Evolutionary conservation across 2,113 vertebrate genomes (phyloP), one percentile per base, ranked within the genome.

Genomic region (Nycticebus coucang): DNA sequence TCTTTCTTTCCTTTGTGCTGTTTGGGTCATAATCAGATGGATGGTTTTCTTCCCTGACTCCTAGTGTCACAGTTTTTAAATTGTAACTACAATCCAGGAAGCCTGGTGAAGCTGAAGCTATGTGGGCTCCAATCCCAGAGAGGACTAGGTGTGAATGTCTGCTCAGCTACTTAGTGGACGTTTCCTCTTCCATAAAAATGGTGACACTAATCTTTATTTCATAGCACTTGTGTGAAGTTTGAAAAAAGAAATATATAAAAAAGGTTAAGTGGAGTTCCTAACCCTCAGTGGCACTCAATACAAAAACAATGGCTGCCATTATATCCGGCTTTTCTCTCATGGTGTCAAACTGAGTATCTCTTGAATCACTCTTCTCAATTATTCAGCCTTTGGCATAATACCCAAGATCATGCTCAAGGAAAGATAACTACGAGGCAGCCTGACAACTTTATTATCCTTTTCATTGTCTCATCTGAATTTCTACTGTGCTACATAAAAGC

Each of bases 1-100:
- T 93, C 69, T 96, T 72, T 85, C 66, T 78, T 82, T 14, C 35
- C 60, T 97, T 94, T 85, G 68, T 97, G 64, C 50, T 84, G 69
- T 80, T 83, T 93, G 94, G 59, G 91, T 87, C 79, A 89, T n/a
- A 89, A 37, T 86, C 50, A 91, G 57, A 69, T 62, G 50, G 45
- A 84, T 4, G 2, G n/a, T 80, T 96, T 96, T 19, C 74, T 91
- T 89, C 64, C 19, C 10, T 33, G 33, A 82, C 33, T 96, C 37
- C 88, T 14, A 53, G 4, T 12, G 37, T 68, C 50, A 41, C 62
- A 18, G 9, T n/a, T 96, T 93, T 90, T 41, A 88, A 93, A 53
- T 78, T 92, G 68, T 57, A 84, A 94, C 77, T 81, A 59, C 57
- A 95, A 72, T 24, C 62, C 50, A 41, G 85, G n/a, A 69, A 85